Evolutionary conservation across 2,888 invertebrate genomes (phyloP).

Genomic region (Plagodis dolabraria): DNA sequence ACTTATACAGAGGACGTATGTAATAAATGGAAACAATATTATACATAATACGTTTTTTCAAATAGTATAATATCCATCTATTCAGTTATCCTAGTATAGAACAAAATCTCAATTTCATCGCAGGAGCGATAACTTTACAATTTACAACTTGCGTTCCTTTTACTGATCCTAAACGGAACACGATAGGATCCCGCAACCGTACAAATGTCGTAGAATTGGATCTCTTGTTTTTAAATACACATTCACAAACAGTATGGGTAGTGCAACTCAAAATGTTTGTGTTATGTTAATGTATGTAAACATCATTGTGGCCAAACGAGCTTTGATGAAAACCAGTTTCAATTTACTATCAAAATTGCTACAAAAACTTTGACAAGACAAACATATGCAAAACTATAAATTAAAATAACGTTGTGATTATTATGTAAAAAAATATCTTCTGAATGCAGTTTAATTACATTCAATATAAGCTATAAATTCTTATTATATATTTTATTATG

Average conservation of each 20-base stretch:
- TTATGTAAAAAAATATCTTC: no score
- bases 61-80: no score
- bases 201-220: slow-evolving; percentile 17
- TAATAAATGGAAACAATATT: no score
- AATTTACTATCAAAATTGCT: no score
- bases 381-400: no score
- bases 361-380: no score
- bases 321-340: no score
- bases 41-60: no score
- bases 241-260: background rate
- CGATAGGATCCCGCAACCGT: slow-evolving; percentile 44
- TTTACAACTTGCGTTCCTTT: slow-evolving; percentile 36
- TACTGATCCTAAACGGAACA: slow-evolving; percentile 52
- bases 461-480: background rate
- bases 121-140: slow-evolving; percentile 13
- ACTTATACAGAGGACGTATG: no score
- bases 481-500: background rate
- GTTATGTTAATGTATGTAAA: no score
- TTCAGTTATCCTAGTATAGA: background rate
- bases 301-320: no score
- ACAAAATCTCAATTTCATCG: slow-evolving; percentile 20
- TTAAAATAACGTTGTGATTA: no score
- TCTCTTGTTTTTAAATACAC: background rate
- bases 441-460: background rate
- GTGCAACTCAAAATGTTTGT: background rate